These are phyloP conservation scores for Pitangus sulphuratus DNA, from an alignment of 2,797 vertebrate genomes.

Conservation along the genomic window DNA sequence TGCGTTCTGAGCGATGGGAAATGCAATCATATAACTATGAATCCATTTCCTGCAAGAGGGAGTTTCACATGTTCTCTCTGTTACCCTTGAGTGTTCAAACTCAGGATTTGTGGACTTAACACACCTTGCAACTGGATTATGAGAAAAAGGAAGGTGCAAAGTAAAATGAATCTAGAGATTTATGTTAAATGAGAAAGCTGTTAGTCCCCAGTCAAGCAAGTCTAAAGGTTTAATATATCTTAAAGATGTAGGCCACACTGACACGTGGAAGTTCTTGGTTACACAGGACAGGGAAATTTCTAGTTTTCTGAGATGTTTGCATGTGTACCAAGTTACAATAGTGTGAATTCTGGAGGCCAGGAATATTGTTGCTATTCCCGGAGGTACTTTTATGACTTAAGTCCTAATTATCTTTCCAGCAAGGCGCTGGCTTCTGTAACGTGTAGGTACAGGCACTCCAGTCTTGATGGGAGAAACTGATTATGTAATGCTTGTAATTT, in stretches of 20 bases:
- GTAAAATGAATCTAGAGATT: neutral
- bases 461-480: neutral
- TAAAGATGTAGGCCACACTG: neutral
- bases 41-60: neutral
- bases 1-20: neutral
- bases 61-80: neutral
- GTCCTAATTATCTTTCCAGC: neutral
- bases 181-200: neutral
- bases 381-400: neutral
- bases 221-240: neutral
- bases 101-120: neutral
- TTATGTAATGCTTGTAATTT: constrained; percentile 24
- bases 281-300: neutral
- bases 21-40: neutral
- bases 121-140: neutral
- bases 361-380: neutral
- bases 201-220: neutral
- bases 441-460: neutral
- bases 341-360: neutral
- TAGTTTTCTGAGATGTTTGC: neutral
- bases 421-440: neutral
- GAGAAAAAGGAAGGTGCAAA: neutral
- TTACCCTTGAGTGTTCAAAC: neutral
- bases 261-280: neutral
- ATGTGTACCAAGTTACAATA: neutral